These are phyloP conservation scores for Prosapia bicincta DNA, from an alignment of 2,888 invertebrate genomes.

Conservation along the genomic window DNA sequence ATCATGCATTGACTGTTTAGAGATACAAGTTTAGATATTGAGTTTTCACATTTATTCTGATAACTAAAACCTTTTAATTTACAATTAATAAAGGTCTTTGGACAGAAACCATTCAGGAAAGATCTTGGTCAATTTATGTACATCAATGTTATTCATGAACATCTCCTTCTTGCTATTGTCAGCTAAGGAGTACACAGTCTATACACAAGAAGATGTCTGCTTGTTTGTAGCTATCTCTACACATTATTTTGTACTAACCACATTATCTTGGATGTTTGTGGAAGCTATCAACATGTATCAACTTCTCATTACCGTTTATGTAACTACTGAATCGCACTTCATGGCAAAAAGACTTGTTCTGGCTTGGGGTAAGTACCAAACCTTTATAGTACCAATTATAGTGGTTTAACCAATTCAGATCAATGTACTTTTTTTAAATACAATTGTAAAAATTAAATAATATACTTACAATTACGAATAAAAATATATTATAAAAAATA, in stretches of 20 bases:
- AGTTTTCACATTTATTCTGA: too few relatives aligned
- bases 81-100: too few relatives aligned
- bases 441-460: too few relatives aligned
- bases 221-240: conserved; percentile 44
- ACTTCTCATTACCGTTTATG: conserved; percentile 50
- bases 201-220: conserved; percentile 40
- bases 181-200: conserved; percentile 22
- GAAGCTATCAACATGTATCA: conserved; percentile 52
- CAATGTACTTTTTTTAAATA: too few relatives aligned
- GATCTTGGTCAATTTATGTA: conserved; percentile 49
- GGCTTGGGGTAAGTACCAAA: conserved; percentile 49
- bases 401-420: too few relatives aligned
- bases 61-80: too few relatives aligned
- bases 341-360: conserved; percentile 48
- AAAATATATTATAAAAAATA: too few relatives aligned
- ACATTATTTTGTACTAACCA: conserved; percentile 49
- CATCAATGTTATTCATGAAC: conserved; percentile 50
- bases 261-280: conserved; percentile 50
- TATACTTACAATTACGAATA: too few relatives aligned
- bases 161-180: conserved; percentile 46
- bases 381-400: too few relatives aligned
- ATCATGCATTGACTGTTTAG: too few relatives aligned
- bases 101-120: conserved; percentile 50
- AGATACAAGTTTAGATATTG: too few relatives aligned
- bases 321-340: conserved; percentile 49